Conservation (phyloP, 2,888 invertebrate genomes). For the Furcula furcula region DNA sequence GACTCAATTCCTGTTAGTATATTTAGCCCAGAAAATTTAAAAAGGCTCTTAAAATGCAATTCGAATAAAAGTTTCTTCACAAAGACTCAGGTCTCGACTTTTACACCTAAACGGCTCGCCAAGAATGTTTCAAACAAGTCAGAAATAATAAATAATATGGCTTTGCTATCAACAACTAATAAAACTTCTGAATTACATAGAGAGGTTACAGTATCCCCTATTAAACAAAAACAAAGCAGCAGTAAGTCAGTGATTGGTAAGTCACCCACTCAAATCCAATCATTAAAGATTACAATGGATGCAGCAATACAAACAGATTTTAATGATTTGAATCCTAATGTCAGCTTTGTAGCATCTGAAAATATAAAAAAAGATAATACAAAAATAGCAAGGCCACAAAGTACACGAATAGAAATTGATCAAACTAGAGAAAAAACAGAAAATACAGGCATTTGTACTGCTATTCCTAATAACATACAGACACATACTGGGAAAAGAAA, state of each 20-base stretch:
- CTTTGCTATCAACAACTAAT: not conserved
- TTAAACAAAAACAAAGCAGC: not conserved
- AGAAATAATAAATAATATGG: not conserved
- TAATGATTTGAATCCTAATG: not conserved
- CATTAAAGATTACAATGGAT: conserved; percentile 16
- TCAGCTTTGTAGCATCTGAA: not conserved
- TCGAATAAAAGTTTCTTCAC: not conserved
- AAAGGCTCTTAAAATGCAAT: conserved; percentile 17
- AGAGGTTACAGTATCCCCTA: not conserved
- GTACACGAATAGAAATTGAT: conserved; percentile 2
- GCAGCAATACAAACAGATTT: conserved; percentile 41
- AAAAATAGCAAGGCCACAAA: not conserved
- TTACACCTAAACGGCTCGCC: not conserved
- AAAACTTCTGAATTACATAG: not conserved
- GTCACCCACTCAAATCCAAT: too few relatives aligned
- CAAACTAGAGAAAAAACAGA: not conserved
- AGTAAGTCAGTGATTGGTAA: not conserved
- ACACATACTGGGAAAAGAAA: conserved; percentile 24
- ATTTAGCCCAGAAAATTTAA: conserved; percentile 40
- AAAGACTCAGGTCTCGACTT: not conserved
- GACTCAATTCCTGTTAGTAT: conserved; percentile 25
- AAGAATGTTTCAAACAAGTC: not conserved
- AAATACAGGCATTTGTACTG: not conserved
- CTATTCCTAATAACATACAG: too few relatives aligned
- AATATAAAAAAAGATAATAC: not conserved